A percentile compares a stretch with the other conserved stretches of the same genome.
Conservation (phyloP, 2,797 vertebrate genomes). For the Melanotaenia boesemani region DNA sequence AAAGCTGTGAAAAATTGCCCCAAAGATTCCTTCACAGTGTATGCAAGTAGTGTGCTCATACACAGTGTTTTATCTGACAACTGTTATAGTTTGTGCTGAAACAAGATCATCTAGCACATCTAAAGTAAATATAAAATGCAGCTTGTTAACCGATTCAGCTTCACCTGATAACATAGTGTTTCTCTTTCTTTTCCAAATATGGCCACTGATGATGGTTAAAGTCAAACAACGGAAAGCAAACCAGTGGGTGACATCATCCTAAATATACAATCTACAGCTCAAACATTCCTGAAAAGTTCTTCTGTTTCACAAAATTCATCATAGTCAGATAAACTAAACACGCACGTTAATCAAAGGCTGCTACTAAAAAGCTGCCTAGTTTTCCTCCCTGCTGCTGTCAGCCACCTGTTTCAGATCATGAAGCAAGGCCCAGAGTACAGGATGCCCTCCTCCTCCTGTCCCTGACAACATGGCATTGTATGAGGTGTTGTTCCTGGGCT, state of each 20-base stretch:
- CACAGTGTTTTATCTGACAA: no score
- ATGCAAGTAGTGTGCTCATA: no score
- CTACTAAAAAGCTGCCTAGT: constrained; percentile 44
- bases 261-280: background rate
- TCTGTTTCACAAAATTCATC: background rate
- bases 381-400: constrained; percentile 44
- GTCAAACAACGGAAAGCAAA: background rate
- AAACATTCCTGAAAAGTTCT: background rate
- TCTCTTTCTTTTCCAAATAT: background rate
- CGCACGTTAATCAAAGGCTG: constrained; percentile 37
- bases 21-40: no score
- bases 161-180: background rate
- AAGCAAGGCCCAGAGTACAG: constrained; percentile 41
- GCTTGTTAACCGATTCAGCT: background rate
- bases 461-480: constrained; percentile 62
- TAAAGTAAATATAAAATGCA: no score
- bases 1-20: no score
- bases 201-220: background rate
- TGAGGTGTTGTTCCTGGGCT: constrained; percentile 55
- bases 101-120: no score
- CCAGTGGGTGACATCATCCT: background rate
- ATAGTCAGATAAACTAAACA: background rate
- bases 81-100: no score
- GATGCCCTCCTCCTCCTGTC: constrained; percentile 13
- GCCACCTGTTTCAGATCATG: constrained; percentile 69